Percentiles rank a stretch among this genome's conserved stretches.
Evolutionary conservation across 2,888 invertebrate species (phyloP).

Genomic region (Glomeris marginata): DNA sequence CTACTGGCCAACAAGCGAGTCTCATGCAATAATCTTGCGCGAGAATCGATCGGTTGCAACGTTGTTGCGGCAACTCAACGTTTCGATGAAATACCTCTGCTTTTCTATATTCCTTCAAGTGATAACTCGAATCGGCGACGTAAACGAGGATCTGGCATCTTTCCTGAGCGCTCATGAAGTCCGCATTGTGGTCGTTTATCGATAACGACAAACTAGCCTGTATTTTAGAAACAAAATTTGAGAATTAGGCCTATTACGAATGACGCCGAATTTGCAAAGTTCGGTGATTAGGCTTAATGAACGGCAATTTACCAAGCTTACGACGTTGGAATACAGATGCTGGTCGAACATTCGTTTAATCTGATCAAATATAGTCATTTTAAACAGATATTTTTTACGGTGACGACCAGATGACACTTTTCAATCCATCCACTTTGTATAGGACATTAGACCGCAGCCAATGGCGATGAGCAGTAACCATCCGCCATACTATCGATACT

Average conservation of each 20-base stretch:
- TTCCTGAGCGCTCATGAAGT: constrained; percentile 40
- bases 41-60: not conserved
- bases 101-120: constrained; percentile 46
- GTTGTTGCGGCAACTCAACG: not conserved
- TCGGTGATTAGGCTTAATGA: constrained; percentile 4
- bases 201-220: constrained; percentile 51
- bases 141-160: constrained; percentile 53
- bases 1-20: not conserved
- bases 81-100: constrained; percentile 48
- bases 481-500: too few relatives aligned
- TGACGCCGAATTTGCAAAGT: constrained; percentile 7
- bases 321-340: constrained; percentile 52
- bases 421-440: too few relatives aligned
- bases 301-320: constrained; percentile 43
- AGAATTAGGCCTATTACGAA: constrained; percentile 20
- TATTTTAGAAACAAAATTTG: not conserved
- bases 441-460: too few relatives aligned
- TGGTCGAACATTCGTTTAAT: constrained; percentile 52
- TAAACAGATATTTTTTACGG: too few relatives aligned
- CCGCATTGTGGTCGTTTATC: constrained; percentile 47
- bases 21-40: not conserved
- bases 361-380: constrained; percentile 41
- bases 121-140: constrained; percentile 52
- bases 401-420: too few relatives aligned
- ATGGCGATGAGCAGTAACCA: too few relatives aligned